Conservation (phyloP, 2,113 vertebrate genomes). For the Chaenogobius annularis region DNA sequence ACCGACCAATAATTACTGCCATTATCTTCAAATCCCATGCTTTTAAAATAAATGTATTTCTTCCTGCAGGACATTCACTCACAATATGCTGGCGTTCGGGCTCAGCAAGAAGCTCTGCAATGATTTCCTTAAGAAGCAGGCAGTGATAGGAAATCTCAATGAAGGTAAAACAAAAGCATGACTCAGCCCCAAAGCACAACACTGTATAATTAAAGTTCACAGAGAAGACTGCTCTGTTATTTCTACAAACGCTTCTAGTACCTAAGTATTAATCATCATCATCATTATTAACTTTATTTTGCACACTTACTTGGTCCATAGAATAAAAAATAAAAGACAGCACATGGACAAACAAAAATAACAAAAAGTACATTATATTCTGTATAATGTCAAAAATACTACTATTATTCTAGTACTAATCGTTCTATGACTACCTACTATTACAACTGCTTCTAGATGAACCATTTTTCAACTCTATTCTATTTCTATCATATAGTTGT, state of each 20-base stretch:
- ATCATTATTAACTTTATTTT: too few species aligned
- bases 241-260: neutral
- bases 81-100: conserved; percentile 97
- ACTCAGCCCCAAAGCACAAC: neutral
- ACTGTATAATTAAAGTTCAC: neutral
- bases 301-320: too few species aligned
- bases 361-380: too few species aligned
- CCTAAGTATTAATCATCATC: neutral
- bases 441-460: neutral
- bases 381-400: neutral
- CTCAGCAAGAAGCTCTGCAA: conserved; percentile 92
- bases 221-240: neutral
- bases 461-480: too few species aligned
- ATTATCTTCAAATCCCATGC: neutral
- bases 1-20: neutral
- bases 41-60: neutral
- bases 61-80: conserved; percentile 88
- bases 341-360: too few species aligned
- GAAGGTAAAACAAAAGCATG: conserved; percentile 78
- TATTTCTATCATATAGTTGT: too few species aligned
- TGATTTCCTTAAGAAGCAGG: conserved; percentile 96
- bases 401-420: neutral
- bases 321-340: too few species aligned
- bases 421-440: neutral
- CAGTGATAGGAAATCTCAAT: conserved; percentile 91